Evolutionary conservation across 2,113 vertebrate genomes (phyloP), one percentile per base, ranked within the genome.

Genomic region (Cisticola juncidis): DNA sequence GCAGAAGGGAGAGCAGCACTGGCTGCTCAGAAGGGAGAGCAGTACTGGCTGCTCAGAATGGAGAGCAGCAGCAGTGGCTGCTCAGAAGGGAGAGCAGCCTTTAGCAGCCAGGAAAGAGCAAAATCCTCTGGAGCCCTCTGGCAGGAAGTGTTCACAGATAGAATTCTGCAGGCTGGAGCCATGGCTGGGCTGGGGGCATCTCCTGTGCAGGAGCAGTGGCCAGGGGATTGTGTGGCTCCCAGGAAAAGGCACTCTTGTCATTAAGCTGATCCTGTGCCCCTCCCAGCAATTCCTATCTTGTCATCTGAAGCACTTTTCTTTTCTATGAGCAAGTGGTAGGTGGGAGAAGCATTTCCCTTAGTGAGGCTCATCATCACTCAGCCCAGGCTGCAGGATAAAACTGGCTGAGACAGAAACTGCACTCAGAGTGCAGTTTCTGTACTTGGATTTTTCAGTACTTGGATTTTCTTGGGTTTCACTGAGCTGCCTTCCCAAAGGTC

Each of bases 71-170:
- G n/a, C n/a, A n/a, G n/a, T n/a, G n/a, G 38, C 38, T 38, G 38
- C 14, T 81, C 60, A 71, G 56, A 64, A 81, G 33, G 71, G 65
- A 74, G 61, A 68, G 45, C 72, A 81, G 77, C 77, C 38, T 38
- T 38, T 38, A 11, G 13, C 78, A 91, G 77, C 14, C 77, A 74
- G 81, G 81, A 25, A 45, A 44, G 35, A 66, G 1, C 15, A 47
- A 82, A 87, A 79, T 89, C 73, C 78, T 95, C 81, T 56, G 42
- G 87, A 89, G 76, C 91, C 83, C 64, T 90, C 76, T 83, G 82
- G 86, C 9, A 88, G 24, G 35, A 22, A 42, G 28, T 8, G 57
- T 40, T 88, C 33, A 5, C 0, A 0, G 26, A 36, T 47, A 3
- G 11, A 60, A 11, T 87, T 64, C 56, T 35, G 9, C 64, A 38